Evolutionary conservation across 2,888 invertebrate species (phyloP).

Genomic region (Macrosoma leucophasiata): DNA sequence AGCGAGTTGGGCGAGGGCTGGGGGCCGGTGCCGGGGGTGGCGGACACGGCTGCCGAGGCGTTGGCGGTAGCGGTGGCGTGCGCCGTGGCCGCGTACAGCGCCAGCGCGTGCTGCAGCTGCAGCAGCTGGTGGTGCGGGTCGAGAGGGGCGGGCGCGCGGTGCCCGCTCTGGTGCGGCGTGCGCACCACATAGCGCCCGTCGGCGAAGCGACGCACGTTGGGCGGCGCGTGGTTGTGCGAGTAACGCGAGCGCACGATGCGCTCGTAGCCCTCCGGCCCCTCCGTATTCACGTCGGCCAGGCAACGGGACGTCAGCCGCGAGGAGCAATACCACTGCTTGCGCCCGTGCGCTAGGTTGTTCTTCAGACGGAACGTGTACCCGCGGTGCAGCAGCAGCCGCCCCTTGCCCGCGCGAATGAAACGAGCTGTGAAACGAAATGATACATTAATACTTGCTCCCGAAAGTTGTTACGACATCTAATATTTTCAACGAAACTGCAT

Average conservation of each 20-base stretch:
- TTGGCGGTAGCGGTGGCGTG: constrained; percentile 60
- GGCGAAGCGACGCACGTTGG: constrained; percentile 67
- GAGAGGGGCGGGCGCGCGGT: constrained; percentile 64
- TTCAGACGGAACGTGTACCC: constrained; percentile 70
- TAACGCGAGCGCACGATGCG: constrained; percentile 68
- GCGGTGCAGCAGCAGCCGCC: constrained; percentile 61
- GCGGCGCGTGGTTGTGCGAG: constrained; percentile 68
- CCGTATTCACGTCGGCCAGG: constrained; percentile 67
- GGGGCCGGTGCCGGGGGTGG: constrained; percentile 36
- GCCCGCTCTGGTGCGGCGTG: constrained; percentile 69
- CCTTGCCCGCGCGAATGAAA: constrained; percentile 69
- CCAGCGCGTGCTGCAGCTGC: constrained; percentile 66
- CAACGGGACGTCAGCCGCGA: constrained; percentile 67
- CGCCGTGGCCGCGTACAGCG: constrained; percentile 64
- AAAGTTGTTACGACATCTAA: no score
- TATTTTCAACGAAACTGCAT: no score
- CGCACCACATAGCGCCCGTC: constrained; percentile 69
- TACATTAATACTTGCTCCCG: constrained; percentile 13
- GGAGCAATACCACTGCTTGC: constrained; percentile 72
- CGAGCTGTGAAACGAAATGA: constrained; percentile 47
- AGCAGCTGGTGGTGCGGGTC: constrained; percentile 68
- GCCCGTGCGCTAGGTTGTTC: constrained; percentile 68
- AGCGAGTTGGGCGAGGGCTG: constrained; percentile 47
- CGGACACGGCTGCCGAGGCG: constrained; percentile 39
- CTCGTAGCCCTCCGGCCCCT: constrained; percentile 69